Conservation (phyloP, 2,797 vertebrate species). For the Pipistrellus pygmaeus region DNA sequence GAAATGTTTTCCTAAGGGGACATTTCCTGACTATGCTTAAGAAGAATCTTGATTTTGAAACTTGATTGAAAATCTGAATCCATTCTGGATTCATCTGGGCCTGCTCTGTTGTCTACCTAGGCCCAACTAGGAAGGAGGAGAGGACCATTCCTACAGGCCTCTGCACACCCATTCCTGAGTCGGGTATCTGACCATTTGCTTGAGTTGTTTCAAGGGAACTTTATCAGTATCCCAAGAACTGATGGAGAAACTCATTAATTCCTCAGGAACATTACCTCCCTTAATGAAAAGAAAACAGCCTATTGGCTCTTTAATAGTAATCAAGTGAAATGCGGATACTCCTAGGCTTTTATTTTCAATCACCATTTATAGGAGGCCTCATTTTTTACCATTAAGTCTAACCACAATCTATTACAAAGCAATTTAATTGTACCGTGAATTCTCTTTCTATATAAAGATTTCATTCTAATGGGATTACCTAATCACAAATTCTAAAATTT, state of each 20-base stretch:
- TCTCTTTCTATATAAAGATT: neutral
- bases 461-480: constrained; percentile 34
- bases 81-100: neutral
- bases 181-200: neutral
- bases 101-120: neutral
- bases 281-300: constrained; percentile 66
- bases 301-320: constrained; percentile 43
- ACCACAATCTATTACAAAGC: constrained; percentile 41
- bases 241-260: constrained; percentile 66
- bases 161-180: neutral
- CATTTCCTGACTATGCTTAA: neutral
- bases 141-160: neutral
- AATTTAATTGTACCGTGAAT: constrained; percentile 16
- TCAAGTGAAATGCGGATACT: constrained; percentile 44
- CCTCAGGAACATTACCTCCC: constrained; percentile 44
- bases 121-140: neutral
- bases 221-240: constrained; percentile 17
- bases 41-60: constrained; percentile 22
- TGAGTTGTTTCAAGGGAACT: constrained; percentile 45
- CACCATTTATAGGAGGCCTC: constrained; percentile 8
- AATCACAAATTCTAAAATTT: constrained; percentile 26
- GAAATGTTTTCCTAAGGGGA: neutral
- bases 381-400: constrained; percentile 40
- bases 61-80: neutral
- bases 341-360: constrained; percentile 65